Conservation (phyloP, 1,140 invertebrate genomes). For the Achatina immaculata region DNA sequence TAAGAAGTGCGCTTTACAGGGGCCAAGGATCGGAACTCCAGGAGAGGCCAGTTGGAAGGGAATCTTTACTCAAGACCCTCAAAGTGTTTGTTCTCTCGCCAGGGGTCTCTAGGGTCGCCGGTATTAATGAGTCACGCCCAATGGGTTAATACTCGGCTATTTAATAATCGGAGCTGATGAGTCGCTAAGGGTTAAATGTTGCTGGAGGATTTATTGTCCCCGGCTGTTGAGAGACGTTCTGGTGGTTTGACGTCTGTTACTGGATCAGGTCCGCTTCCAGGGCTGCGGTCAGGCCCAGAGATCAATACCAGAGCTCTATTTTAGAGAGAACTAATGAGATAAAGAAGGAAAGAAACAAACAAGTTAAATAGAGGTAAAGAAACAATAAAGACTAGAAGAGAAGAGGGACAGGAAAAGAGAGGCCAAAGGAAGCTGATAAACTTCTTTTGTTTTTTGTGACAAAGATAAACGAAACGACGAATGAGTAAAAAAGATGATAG, state of each 20-base stretch:
- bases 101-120: background rate
- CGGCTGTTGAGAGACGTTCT: no score
- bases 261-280: no score
- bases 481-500: background rate
- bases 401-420: background rate
- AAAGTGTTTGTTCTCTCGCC: slow-evolving; percentile 16
- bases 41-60: background rate
- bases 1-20: background rate
- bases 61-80: slow-evolving; percentile 2
- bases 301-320: no score
- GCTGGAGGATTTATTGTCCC: slow-evolving; percentile 2
- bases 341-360: no score
- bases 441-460: no score
- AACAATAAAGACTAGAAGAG: no score
- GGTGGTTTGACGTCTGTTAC: no score
- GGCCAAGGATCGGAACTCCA: background rate
- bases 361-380: background rate
- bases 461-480: no score
- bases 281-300: no score
- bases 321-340: no score
- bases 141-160: slow-evolving; percentile 12
- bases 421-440: background rate
- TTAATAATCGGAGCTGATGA: slow-evolving; percentile 22
- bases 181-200: slow-evolving; percentile 13
- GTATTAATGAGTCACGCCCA: background rate